phyloP scores from a whole-genome alignment of 2,888 invertebrate species.

The Heliconius aoede region DNA sequence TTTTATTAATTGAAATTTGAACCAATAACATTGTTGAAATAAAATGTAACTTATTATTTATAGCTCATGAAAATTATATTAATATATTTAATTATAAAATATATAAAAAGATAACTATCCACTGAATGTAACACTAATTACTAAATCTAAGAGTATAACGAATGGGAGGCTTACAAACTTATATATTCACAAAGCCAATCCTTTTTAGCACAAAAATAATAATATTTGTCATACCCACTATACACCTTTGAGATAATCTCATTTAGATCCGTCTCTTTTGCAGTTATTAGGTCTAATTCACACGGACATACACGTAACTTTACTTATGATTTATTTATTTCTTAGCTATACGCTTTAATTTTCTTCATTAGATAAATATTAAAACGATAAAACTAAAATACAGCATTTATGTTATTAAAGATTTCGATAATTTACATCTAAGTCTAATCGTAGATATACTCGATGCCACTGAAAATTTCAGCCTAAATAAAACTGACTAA shows the following conservation, averaged over 20 bases:
- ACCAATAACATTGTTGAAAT: too few species aligned
- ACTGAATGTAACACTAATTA: background rate
- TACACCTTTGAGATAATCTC: conserved; percentile 3
- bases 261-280: conserved; percentile 1
- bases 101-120: background rate
- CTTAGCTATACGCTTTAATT: background rate
- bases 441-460: too few species aligned
- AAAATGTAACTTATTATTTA: too few species aligned
- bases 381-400: too few species aligned
- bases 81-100: background rate
- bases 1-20: too few species aligned
- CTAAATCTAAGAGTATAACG: background rate
- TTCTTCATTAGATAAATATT: background rate
- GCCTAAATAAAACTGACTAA: too few species aligned
- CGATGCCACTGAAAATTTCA: too few species aligned
- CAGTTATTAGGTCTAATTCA: background rate
- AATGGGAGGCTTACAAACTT: conserved; percentile 8
- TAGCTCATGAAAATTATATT: too few species aligned
- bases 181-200: conserved; percentile 14
- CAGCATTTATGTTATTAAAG: too few species aligned
- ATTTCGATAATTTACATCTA: too few species aligned
- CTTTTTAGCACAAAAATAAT: background rate
- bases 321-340: background rate
- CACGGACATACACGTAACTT: background rate
- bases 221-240: background rate